Base-by-base conservation (phyloP, 2,888 invertebrate species). In the Byasa hedistus region DNA sequence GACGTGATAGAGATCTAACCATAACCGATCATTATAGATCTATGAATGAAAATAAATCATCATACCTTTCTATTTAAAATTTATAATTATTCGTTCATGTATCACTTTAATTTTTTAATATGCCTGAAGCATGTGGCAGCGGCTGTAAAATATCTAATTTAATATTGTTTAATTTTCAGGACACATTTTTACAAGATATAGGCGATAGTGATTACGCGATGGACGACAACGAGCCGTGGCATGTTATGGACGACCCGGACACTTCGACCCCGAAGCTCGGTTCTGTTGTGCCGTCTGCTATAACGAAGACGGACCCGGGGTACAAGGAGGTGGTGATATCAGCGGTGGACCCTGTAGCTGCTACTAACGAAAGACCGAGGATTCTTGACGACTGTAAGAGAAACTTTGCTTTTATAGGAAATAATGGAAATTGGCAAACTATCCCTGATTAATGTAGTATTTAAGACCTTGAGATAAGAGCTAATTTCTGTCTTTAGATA, bases 361-460 rank as follows among this genome's bases (percentile, higher is more conserved):
- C 89, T 0, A 91, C 91, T 3, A 87, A 87, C 36, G 85, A 84
- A 39, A 74, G 90, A 22, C 91, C 91, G 0, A 82, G 77, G 72
- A 84, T 90, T 65, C 69, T 91, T 23, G 84, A 85, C 57, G 86
- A 88, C 57, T 80, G 91, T 91, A 70, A 83, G 86, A 81, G 48
- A 60, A 51, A n/a, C 36, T 36, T 8, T 48, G 12, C 5, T 19
- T 48, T 48, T 19, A 15, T 17, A 48, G n/a, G 2, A 48, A 48
- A n/a, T 2, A 10, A 8, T 32, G 32, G 10, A 32, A 32, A 32
- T 32, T 32, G 32, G 10, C 32, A 1, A 32, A 32, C 32, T 3
- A 10, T 7, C 32, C 32, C 32, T 32, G 32, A 10, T 32, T 32
- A 10, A 32, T 32, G 32, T 10, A 10, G 32, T 32, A 10, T 32